Conservation (phyloP, 2,113 vertebrate species). For the Plecturocebus donacophilus region DNA sequence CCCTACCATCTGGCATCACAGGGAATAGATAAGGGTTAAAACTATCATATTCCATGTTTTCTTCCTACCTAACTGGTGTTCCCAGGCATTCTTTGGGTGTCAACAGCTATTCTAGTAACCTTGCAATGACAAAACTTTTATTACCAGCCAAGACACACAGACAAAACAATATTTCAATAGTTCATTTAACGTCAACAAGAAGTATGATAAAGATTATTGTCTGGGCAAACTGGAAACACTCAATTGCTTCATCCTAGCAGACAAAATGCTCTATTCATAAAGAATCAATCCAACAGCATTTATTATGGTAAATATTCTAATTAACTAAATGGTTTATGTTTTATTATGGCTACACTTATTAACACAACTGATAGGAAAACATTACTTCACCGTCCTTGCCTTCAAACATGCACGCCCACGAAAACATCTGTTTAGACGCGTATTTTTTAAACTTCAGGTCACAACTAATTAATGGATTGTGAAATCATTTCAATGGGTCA, state of each 20-base stretch:
- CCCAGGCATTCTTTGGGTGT: slow-evolving; percentile 66
- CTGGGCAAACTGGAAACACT: slow-evolving; percentile 70
- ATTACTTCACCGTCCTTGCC: slow-evolving; percentile 68
- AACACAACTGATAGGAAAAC: slow-evolving; percentile 73
- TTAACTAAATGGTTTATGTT: slow-evolving; percentile 66
- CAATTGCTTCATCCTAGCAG: slow-evolving; percentile 72
- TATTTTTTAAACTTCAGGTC: slow-evolving; percentile 54
- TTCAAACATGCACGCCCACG: slow-evolving; percentile 49
- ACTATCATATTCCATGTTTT: slow-evolving; percentile 45
- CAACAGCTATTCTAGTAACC: slow-evolving; percentile 72
- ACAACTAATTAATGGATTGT: slow-evolving; percentile 64
- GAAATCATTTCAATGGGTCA: slow-evolving; percentile 63
- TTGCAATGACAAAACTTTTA: slow-evolving; percentile 67
- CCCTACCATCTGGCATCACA: slow-evolving; percentile 32
- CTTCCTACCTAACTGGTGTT: slow-evolving; percentile 36
- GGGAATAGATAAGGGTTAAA: slow-evolving; percentile 52
- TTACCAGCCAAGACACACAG: slow-evolving; percentile 67
- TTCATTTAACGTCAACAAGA: slow-evolving; percentile 63
- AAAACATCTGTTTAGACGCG: slow-evolving; percentile 31
- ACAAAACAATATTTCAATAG: slow-evolving; percentile 61
- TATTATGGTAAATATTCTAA: slow-evolving; percentile 78
- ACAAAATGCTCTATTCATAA: slow-evolving; percentile 76
- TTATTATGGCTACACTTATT: slow-evolving; percentile 72
- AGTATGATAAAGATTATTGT: slow-evolving; percentile 61
- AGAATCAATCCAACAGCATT: slow-evolving; percentile 63